These are phyloP conservation scores for Tachysurus vachellii DNA, from an alignment of 2,113 vertebrate species.

Conservation along the genomic window DNA sequence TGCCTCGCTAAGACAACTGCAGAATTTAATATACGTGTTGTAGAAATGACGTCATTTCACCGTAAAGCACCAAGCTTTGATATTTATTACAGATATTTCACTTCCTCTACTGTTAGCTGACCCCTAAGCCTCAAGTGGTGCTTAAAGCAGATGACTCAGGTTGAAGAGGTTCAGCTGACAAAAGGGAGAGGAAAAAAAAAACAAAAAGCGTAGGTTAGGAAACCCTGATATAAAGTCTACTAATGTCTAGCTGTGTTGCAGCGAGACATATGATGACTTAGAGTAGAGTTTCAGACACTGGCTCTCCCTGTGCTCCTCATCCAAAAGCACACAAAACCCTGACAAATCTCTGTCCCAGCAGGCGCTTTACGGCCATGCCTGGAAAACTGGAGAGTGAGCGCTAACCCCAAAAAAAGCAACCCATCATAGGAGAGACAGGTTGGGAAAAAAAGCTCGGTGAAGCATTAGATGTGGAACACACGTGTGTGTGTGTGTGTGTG, in stretches of 20 bases:
- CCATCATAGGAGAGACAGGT: constrained; percentile 27
- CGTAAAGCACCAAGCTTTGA: neutral
- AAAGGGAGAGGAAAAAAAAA: neutral
- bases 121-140: neutral
- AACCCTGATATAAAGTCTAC: neutral
- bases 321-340: neutral
- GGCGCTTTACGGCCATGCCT: constrained; percentile 5
- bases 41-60: neutral
- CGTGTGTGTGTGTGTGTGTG: no score
- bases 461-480: neutral
- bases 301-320: constrained; percentile 1
- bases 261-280: constrained; percentile 10
- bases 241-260: neutral
- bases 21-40: neutral
- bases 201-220: neutral
- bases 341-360: constrained; percentile 10
- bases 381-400: constrained; percentile 31
- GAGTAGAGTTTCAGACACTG: neutral
- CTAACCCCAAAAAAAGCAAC: constrained; percentile 20
- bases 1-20: no score
- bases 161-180: neutral
- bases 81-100: neutral
- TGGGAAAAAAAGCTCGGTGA: neutral
- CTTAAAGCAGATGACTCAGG: neutral
- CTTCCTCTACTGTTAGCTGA: neutral